Base-by-base conservation (phyloP, 2,113 vertebrate genomes). In the Macquaria australasica region DNA sequence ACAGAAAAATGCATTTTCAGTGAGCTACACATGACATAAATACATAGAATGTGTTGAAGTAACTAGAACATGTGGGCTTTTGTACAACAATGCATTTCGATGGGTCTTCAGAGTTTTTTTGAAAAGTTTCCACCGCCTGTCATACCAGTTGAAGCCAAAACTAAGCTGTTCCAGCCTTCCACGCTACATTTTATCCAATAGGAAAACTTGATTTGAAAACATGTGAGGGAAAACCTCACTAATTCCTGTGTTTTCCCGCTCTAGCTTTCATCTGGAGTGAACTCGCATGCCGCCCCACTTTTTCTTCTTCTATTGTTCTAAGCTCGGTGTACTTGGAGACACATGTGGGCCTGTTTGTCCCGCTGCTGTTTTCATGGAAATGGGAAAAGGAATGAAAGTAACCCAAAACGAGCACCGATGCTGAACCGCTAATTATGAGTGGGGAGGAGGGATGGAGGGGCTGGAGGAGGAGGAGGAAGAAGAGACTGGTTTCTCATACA, bases 331-430 rank as follows among this genome's bases (percentile, higher is more conserved):
- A 78, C 76, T 68, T 23, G 84, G 78, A 87, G 84, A 86, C 84
- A 91, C 90, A 93, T 93, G 86, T 94, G 90, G 78, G 88, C 79
- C 86, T 91, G 89, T 91, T 93, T 92, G 79, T 90, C 75, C 81
- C 66, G 0, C 81, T 87, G 90, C 87, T 82, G 81, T 91, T 90
- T 91, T 91, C 85, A 79, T 85, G 80, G 66, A 93, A 87, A 89
- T 84, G 74, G 58, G n/a, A 71, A 90, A 91, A 88, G 86, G 73
- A 92, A 93, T 90, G 88, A 95, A 95, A 94, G 92, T 87, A 90
- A 92, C 90, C 89, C 68, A 87, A 93, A 94, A 93, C 39, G 66
- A 93, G 87, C 79, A 74, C 31, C 16, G 67, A 87, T 20, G 45
- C 63, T 11, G 53, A 93, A 92, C 93, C 74, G 58, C 92, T 94